Percentiles rank a stretch among this genome's conserved stretches.
phyloP scores from a whole-genome alignment of 1,140 invertebrate species.

The Anagrus nilaparvatae region DNA sequence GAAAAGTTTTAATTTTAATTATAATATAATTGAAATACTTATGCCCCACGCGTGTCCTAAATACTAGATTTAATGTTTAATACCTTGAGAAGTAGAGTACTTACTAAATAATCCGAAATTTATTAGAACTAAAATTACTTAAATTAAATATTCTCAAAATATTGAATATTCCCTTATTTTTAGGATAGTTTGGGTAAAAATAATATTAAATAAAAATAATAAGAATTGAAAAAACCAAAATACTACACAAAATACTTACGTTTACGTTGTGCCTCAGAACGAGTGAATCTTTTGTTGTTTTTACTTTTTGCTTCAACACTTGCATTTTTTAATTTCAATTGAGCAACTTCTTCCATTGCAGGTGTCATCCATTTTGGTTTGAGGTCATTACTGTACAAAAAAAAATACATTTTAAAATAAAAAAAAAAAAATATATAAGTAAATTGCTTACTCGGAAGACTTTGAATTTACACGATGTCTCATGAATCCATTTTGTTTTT shows the following conservation, averaged over 20 bases:
- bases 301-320: conserved; percentile 5
- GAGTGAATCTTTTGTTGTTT: conserved; percentile 22
- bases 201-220: background rate
- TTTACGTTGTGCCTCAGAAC: conserved; percentile 27
- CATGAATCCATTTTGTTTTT: conserved; percentile 26
- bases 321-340: conserved; percentile 24
- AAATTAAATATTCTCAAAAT: too few relatives aligned
- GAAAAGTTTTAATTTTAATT: too few relatives aligned
- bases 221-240: background rate
- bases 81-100: too few relatives aligned
- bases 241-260: conserved; percentile 20
- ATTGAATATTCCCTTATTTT: too few relatives aligned
- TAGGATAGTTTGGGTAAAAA: too few relatives aligned
- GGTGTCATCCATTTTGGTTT: conserved; percentile 38
- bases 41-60: too few relatives aligned
- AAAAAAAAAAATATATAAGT: conserved; percentile 2
- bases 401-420: conserved; percentile 2
- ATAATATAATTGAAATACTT: too few relatives aligned
- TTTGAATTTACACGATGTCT: conserved; percentile 24
- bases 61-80: too few relatives aligned
- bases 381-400: conserved; percentile 22
- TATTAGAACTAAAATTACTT: too few relatives aligned
- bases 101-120: too few relatives aligned
- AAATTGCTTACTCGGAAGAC: conserved; percentile 30
- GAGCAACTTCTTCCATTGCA: conserved; percentile 36